Evolutionary conservation across 2,888 invertebrate genomes (phyloP).

Genomic region (Philereme transversata): DNA sequence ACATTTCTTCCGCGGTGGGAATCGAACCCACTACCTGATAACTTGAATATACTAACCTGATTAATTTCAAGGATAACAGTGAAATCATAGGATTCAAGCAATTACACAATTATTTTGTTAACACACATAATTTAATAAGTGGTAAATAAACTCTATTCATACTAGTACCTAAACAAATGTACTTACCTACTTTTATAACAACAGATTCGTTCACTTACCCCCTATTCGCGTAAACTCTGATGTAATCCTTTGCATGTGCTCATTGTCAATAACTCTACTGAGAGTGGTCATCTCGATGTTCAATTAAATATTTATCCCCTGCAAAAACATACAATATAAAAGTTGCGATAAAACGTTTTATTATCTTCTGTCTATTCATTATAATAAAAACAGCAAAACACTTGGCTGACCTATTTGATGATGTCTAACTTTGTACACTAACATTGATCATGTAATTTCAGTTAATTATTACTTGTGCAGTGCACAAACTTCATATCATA

Average conservation of each 20-base stretch:
- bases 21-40: too few species aligned
- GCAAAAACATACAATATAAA: background rate
- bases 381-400: background rate
- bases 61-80: background rate
- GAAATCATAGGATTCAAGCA: background rate
- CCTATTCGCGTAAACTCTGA: conserved; percentile 72
- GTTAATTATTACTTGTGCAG: background rate
- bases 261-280: conserved; percentile 70
- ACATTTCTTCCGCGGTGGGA: too few species aligned
- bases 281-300: conserved; percentile 56
- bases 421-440: background rate
- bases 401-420: conserved; percentile 3
- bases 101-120: background rate
- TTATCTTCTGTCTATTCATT: background rate
- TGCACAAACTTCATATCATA: too few species aligned
- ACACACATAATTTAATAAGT: too few species aligned
- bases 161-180: too few species aligned
- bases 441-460: background rate
- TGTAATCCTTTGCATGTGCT: conserved; percentile 66
- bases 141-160: too few species aligned
- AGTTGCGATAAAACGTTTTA: too few species aligned
- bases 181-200: too few species aligned
- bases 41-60: background rate
- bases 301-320: background rate
- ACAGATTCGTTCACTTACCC: conserved; percentile 59